These are phyloP conservation scores for Styela clava DNA, from an alignment of 23 tunicate species.

Conservation along the genomic window DNA sequence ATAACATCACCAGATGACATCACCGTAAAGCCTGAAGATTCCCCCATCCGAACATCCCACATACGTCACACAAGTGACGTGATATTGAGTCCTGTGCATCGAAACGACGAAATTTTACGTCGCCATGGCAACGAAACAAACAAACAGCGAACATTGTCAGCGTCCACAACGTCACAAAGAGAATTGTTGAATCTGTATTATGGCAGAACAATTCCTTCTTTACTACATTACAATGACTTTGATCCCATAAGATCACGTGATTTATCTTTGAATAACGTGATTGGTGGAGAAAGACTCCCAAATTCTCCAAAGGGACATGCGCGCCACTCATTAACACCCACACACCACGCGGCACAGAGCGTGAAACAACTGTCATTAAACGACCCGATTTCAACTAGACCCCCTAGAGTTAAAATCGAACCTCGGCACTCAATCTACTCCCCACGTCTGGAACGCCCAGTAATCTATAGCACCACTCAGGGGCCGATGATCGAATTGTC, in stretches of 20 bases:
- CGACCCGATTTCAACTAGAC: not conserved
- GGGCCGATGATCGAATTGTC: conserved; percentile 18
- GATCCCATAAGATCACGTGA: not conserved
- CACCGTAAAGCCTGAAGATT: not conserved
- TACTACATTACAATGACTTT: not conserved
- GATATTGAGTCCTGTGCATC: not conserved
- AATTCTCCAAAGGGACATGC: not conserved
- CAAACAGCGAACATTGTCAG: not conserved
- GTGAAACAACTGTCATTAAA: not conserved
- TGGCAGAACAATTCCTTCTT: not conserved
- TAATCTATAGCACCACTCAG: conserved; percentile 7
- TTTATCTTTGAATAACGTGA: not conserved
- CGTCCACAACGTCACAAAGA: not conserved
- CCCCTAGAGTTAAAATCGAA: not conserved
- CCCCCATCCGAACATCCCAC: not conserved
- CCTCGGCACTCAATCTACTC: not conserved
- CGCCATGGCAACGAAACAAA: no score
- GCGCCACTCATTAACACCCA: not conserved
- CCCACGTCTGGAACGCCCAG: not conserved
- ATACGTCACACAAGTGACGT: not conserved
- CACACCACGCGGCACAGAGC: not conserved
- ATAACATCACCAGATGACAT: not conserved
- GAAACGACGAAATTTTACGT: not conserved
- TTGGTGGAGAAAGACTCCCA: not conserved
- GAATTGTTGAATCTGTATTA: not conserved